phyloP scores from a whole-genome alignment of 1,140 invertebrate species.

The Anthonomus grandis region DNA sequence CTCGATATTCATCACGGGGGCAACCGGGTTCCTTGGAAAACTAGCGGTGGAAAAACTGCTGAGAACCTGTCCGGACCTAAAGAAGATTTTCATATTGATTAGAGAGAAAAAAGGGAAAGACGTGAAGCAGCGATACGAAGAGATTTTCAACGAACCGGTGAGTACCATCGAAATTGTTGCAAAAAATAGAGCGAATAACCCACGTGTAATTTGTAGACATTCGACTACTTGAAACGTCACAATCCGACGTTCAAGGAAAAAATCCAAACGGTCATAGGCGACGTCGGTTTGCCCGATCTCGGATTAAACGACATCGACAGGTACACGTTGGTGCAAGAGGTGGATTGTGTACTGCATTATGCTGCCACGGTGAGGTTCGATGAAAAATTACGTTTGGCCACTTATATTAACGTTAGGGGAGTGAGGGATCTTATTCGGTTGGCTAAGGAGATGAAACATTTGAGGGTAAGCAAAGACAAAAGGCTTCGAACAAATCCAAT shows the following conservation, averaged over 20 bases:
- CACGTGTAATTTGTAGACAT: slow-evolving; percentile 22
- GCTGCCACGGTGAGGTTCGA: slow-evolving; percentile 71
- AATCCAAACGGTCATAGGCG: slow-evolving; percentile 60
- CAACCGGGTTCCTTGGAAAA: slow-evolving; percentile 68
- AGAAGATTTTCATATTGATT: slow-evolving; percentile 72
- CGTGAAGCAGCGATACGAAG: slow-evolving; percentile 57
- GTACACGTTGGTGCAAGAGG: slow-evolving; percentile 59
- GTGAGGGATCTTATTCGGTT: slow-evolving; percentile 61
- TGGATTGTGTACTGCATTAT: slow-evolving; percentile 55
- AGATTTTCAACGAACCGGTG: slow-evolving; percentile 62
- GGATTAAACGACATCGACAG: slow-evolving; percentile 58
- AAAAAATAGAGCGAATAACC: neutral
- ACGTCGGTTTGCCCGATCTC: slow-evolving; percentile 59
- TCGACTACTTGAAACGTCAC: slow-evolving; percentile 31
- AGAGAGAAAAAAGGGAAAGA: slow-evolving; percentile 72
- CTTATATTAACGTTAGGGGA: slow-evolving; percentile 66
- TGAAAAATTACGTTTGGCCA: slow-evolving; percentile 62
- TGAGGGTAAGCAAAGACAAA: slow-evolving; percentile 26
- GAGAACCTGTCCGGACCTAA: slow-evolving; percentile 54
- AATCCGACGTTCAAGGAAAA: slow-evolving; percentile 62
- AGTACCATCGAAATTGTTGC: slow-evolving; percentile 35
- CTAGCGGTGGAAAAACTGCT: slow-evolving; percentile 54
- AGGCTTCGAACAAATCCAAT: too few relatives aligned
- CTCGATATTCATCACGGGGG: slow-evolving; percentile 54
- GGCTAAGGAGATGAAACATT: slow-evolving; percentile 60